Evolutionary conservation across 2,797 vertebrate genomes (phyloP), one percentile per base, ranked within the genome.

Genomic region (Chelon auratus): DNA sequence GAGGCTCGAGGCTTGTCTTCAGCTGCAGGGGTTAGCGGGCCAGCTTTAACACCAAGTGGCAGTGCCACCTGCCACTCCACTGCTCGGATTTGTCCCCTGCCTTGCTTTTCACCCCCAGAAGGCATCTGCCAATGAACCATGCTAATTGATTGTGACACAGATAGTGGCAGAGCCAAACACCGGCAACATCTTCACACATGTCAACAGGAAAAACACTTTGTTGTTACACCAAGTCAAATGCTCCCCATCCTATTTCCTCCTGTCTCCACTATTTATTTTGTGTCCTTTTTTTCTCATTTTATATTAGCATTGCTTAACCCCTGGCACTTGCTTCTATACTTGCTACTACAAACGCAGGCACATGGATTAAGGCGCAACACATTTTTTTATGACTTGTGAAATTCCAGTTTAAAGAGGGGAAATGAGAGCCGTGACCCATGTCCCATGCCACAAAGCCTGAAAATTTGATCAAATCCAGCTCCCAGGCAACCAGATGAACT

Each of bases 41-140:
- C 75, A 73, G 61, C 65, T 80, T 84, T 84, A 84, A 84, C 86
- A 83, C 78, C 71, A 67, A 77, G 86, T 47, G 45, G 68, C 84
- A 70, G 77, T 68, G 81, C 90, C 92, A 93, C 89, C 91, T 93
- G 92, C 85, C 87, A 87, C 90, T 89, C 85, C 61, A 70, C 80
- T 80, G 80, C 77, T 68, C 72, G 78, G 85, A 82, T 85, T 76
- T 81, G 74, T 85, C 82, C 80, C 85, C 84, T 60, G 67, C 83
- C 62, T 83, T 5, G 24, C 78, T 63, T 77, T 77, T 82, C 77
- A 60, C 75, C 85, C 83, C 79, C 43, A 53, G 68, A 84, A 79
- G 78, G 70, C 71, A 74, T 87, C 62, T 80, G 65, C 83, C 83
- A 83, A 58, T 68, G 75, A 87, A 84, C 82, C 86, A 37, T 72